These are phyloP conservation scores for Pseudomugil tenellus DNA, from an alignment of 2,797 vertebrate species.

Conservation along the genomic window DNA sequence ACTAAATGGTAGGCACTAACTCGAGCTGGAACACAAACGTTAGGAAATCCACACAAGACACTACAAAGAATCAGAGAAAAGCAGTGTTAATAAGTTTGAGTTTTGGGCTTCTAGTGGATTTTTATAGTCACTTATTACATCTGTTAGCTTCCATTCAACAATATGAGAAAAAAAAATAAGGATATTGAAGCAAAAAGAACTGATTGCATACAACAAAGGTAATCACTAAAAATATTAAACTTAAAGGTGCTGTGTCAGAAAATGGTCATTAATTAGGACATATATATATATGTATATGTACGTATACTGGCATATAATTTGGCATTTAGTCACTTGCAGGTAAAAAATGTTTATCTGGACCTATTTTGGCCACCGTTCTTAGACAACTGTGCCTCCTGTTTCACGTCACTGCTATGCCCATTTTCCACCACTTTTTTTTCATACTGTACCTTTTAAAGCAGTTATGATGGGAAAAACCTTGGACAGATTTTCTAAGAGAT, in stretches of 20 bases:
- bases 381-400: not conserved
- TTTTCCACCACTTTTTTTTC: not conserved
- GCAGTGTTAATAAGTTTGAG: not conserved
- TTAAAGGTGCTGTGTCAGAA: not conserved
- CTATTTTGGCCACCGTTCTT: not conserved
- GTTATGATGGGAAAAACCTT: no score
- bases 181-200: not conserved
- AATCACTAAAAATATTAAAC: not conserved
- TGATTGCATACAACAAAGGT: not conserved
- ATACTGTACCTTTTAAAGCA: not conserved
- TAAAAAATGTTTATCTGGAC: not conserved
- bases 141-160: conserved; percentile 3
- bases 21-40: not conserved
- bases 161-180: not conserved
- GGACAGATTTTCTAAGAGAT: no score
- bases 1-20: conserved; percentile 64
- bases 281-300: no score
- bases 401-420: not conserved
- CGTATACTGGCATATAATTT: no score
- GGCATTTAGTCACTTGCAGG: not conserved
- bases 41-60: conserved; percentile 13
- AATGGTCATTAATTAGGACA: no score
- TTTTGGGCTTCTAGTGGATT: not conserved
- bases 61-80: conserved; percentile 6
- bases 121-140: not conserved